Base-by-base conservation (phyloP, 1,140 invertebrate genomes). In the Hyles euphorbiae region DNA sequence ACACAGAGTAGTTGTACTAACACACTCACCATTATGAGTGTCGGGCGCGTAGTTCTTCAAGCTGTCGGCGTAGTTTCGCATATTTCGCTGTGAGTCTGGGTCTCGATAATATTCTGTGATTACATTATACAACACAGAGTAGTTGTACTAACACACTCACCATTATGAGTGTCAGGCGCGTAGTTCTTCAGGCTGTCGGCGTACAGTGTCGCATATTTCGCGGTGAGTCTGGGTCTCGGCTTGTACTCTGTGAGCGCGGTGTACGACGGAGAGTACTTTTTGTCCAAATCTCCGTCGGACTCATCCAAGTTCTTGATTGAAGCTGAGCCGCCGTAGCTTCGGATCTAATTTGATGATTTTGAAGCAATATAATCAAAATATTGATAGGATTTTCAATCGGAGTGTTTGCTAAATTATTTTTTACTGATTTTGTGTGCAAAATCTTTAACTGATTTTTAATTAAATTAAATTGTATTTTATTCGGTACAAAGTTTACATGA, bases 231-330 rank as follows among this genome's bases (percentile, higher is more conserved):
- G 22, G 22, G 83, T 11, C 76, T 53, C 0, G 81, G 78, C 54
- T 78, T 81, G 61, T 78, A 83, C 10, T 83, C 81, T 0, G 72
- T 54, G 0, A 84, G 55, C 0, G 72, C 57, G 50, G 70, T 72
- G 61, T 70, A 81, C 0, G 73, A 63, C 3, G 66, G 60, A 2
- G 70, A 57, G 46, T 81, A 87, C 53, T 87, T 88, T 71, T 85
- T 85, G 68, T 85, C 85, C 12, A 81, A 34, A 22, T 87, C 83
- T 0, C 66, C 83, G 8, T 87, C 88, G 3, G 87, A 87, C 47
- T 90, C 88, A 48, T 90, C 88, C 12, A 90, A 54, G 60, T 90
- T 89, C 70, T 88, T 90, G 11, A 88, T 79, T 0, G 87, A 89
- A 0, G 77, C 61, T 5, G 84, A 86, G 3, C 87, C 87, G 0